Evolutionary conservation across 2,113 vertebrate genomes (phyloP).

Genomic region (Anarrhichthys ocellatus): DNA sequence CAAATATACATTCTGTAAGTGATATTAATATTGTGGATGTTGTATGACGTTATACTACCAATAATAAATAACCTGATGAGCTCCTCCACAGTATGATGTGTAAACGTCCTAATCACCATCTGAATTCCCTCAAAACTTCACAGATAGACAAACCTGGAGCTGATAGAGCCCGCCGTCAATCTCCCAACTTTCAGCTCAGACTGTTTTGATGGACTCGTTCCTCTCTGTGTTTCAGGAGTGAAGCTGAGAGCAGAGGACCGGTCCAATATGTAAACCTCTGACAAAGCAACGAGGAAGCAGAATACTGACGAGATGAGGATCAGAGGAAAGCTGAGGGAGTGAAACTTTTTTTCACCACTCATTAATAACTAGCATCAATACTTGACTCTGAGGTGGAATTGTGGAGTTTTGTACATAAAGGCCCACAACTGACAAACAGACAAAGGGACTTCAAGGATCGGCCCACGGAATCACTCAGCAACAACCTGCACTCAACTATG

Average conservation of each 20-base stretch:
- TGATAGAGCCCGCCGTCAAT: neutral
- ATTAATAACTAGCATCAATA: neutral
- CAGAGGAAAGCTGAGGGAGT: neutral
- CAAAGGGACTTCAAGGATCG: neutral
- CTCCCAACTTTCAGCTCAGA: neutral
- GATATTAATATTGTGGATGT: neutral
- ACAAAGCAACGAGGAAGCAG: neutral
- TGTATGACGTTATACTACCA: neutral
- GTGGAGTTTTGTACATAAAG: neutral
- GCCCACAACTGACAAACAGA: neutral
- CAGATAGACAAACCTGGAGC: neutral
- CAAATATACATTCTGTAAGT: neutral
- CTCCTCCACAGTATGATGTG: neutral
- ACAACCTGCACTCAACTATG: neutral
- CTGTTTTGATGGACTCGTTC: neutral
- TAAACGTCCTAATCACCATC: neutral
- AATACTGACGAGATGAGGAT: neutral
- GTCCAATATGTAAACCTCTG: neutral
- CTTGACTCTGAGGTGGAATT: neutral
- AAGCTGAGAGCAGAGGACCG: neutral
- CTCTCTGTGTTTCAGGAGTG: constrained; percentile 30
- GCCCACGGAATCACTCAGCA: neutral
- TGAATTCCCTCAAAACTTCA: neutral
- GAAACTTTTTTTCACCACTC: neutral
- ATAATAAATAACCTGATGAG: too few relatives aligned